Conservation (phyloP, 2,113 vertebrate species). For the Lota lota region DNA sequence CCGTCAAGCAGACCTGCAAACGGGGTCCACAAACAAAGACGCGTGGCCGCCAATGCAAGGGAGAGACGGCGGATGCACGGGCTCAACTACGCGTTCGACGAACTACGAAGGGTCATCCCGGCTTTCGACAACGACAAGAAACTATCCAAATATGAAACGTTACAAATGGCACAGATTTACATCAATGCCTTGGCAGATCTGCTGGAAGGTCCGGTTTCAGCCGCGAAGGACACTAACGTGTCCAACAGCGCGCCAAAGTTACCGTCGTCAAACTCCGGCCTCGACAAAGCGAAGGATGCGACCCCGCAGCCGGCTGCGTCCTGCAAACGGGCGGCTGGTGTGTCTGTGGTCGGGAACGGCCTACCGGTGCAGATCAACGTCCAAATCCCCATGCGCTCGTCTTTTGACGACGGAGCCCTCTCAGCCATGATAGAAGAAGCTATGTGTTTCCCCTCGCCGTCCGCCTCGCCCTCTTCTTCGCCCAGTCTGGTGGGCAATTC, state of each 20-base stretch:
- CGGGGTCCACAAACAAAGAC: constrained; percentile 85
- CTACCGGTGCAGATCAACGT: constrained; percentile 78
- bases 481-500: constrained; percentile 63
- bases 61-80: constrained; percentile 94
- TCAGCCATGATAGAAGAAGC: constrained; percentile 75
- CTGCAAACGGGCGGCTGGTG: constrained; percentile 43
- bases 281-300: constrained; percentile 54
- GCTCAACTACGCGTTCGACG: constrained; percentile 94
- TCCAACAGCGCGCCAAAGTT: constrained; percentile 50
- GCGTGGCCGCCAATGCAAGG: constrained; percentile 89
- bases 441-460: constrained; percentile 48
- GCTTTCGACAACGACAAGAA: constrained; percentile 97
- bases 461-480: constrained; percentile 15
- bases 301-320: constrained; percentile 47
- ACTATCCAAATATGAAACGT: constrained; percentile 95
- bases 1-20: constrained; percentile 72
- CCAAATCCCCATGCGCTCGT: constrained; percentile 67
- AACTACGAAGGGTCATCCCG: constrained; percentile 93
- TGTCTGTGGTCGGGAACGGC: constrained; percentile 33
- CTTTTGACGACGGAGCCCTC: constrained; percentile 77
- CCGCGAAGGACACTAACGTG: not conserved
- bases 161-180: constrained; percentile 98
- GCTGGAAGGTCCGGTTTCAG: constrained; percentile 68
- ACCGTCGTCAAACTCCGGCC: constrained; percentile 33
- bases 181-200: constrained; percentile 93